Conservation (phyloP, 2,797 vertebrate genomes). For the Leptodactylus fallax region DNA sequence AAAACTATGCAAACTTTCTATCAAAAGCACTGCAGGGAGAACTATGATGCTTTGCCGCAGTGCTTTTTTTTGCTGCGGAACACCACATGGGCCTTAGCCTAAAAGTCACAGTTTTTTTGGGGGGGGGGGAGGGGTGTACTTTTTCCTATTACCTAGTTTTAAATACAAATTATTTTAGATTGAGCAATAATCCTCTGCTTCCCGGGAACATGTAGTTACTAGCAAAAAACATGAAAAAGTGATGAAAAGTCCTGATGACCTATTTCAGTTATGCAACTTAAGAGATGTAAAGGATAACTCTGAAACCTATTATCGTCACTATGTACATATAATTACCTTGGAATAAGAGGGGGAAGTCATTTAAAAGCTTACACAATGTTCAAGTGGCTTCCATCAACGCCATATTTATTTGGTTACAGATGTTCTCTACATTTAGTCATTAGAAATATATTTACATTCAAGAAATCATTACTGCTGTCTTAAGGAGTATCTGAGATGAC, state of each 20-base stretch:
- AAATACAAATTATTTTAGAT: neutral
- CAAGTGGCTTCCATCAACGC: neutral
- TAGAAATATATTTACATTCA: neutral
- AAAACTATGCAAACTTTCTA: no score
- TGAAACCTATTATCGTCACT: neutral
- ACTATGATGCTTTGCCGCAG: no score
- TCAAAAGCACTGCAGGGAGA: no score
- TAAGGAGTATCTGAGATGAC: neutral
- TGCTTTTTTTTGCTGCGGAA: no score
- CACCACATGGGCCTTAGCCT: no score
- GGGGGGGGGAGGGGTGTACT: no score
- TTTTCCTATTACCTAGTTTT: neutral
- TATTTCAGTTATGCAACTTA: neutral
- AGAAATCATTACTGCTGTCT: constrained; percentile 6
- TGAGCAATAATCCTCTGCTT: neutral
- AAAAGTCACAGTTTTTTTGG: no score
- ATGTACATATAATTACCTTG: constrained; percentile 3
- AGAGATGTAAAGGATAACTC: neutral
- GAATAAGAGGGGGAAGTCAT: constrained; percentile 10
- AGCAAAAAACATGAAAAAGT: neutral
- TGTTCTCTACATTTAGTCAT: neutral
- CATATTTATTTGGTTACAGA: neutral
- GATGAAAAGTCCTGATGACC: neutral
- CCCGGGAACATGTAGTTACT: neutral
- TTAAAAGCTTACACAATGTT: constrained; percentile 26